A percentile compares a stretch with the other conserved stretches of the same genome.
phyloP scores from a whole-genome alignment of 2,113 vertebrate genomes.

The Mustela lutreola region DNA sequence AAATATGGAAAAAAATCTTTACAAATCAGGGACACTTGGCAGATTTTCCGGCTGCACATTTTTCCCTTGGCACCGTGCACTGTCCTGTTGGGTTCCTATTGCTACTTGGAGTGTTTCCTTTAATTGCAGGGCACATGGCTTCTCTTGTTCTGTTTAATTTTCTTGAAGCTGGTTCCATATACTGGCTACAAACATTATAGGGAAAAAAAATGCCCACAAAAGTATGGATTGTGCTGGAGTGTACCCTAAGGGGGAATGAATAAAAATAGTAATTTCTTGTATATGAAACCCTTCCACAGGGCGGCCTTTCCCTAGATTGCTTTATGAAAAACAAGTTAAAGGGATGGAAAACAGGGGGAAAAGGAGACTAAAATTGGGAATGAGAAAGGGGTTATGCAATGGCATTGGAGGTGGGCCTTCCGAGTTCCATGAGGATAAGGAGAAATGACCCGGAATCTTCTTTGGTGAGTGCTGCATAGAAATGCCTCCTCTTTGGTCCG shows the following conservation, averaged over 20 bases:
- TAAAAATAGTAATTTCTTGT: conserved; percentile 87
- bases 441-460: rapidly evolving
- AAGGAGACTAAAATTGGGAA: background rate
- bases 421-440: rapidly evolving
- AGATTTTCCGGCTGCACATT: conserved; percentile 92
- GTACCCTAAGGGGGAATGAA: conserved; percentile 79
- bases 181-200: conserved; percentile 83
- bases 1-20: conserved; percentile 92
- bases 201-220: conserved; percentile 79
- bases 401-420: rapidly evolving
- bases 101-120: conserved; percentile 93
- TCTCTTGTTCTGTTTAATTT: conserved; percentile 89
- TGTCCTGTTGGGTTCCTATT: conserved; percentile 93
- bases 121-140: conserved; percentile 91
- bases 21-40: conserved; percentile 90
- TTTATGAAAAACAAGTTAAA: conserved; percentile 45
- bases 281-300: conserved; percentile 77
- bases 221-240: conserved; percentile 86
- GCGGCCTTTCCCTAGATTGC: conserved; percentile 28
- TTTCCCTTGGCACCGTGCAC: conserved; percentile 87
- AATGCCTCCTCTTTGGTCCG: background rate
- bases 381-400: rapidly evolving
- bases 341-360: rapidly evolving
- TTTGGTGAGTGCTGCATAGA: background rate
- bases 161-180: conserved; percentile 82